Evolutionary conservation across 2,888 invertebrate species (phyloP), one percentile per base, ranked within the genome.

Genomic region (Hypolimnas misippus): DNA sequence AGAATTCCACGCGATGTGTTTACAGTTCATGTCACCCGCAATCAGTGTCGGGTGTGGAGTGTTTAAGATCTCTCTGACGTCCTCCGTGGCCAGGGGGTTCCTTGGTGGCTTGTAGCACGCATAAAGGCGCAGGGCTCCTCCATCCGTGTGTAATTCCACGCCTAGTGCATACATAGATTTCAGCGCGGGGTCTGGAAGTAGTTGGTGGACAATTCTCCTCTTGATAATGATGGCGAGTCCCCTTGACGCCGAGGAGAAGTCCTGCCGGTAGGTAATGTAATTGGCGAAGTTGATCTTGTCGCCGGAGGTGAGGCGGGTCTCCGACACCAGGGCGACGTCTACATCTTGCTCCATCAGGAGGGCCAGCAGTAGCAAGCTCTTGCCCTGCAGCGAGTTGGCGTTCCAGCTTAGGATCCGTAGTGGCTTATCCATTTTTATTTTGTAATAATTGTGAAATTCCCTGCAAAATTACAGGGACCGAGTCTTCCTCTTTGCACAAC

Each of bases 1-100:
- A 17, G 63, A 60, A 14, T 63, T 65, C 69, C 67, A 69, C 0
- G 35, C 65, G 6, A 61, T 21, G 52, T 70, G 68, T 14, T 66
- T 67, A 17, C 57, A 42, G 52, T 63, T 66, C 19, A 58, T 56
- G 12, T 67, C 64, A 2, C 66, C 64, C 0, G 57, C 67, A 0
- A 51, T 29, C 0, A 64, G n/a, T 1, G 44, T 61, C 0, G 63
- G 63, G 7, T 1, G 12, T 3, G 57, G 8, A 7, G 42, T 3
- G n/a, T 55, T 55, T 3, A 62, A 2, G 0, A 63, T 0, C 0
- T 19, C 1, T 1, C 38, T 51, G 3, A 69, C 17, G 5, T 64
- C 60, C 0, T 21, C 29, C 6, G 40, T 12, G 14, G 16, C 16
- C 3, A 55, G 12, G 0, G 0, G 16, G 12, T 4, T 7, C 2